phyloP scores from a whole-genome alignment of 2,888 invertebrate genomes.

The Gnatocerus cornutus region DNA sequence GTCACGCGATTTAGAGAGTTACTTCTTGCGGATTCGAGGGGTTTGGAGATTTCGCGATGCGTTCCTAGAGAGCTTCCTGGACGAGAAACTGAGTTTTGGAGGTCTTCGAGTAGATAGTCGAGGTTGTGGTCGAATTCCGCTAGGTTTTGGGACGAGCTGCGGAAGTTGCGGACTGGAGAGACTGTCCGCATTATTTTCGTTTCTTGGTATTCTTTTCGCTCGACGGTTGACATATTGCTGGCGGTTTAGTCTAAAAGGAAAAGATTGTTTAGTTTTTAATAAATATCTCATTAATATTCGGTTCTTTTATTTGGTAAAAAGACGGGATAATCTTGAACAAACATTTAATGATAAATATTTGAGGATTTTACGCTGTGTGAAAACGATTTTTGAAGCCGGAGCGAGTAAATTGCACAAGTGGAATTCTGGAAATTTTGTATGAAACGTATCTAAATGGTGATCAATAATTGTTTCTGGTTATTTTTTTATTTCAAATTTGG shows the following conservation, averaged over 20 bases:
- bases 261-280: no score
- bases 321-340: no score
- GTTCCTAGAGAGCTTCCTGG: conserved; percentile 67
- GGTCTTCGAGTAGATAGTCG: conserved; percentile 69
- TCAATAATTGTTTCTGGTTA: no score
- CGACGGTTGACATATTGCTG: conserved; percentile 67
- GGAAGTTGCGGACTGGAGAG: conserved; percentile 64
- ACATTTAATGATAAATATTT: no score
- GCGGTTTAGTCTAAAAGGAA: conserved; percentile 33
- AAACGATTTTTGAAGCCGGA: no score
- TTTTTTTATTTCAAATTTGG: no score
- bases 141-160: conserved; percentile 66
- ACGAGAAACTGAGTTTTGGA: conserved; percentile 69
- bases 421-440: no score
- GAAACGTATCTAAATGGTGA: no score
- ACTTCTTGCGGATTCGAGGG: conserved; percentile 57
- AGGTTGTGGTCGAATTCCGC: conserved; percentile 69
- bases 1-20: conserved; percentile 66
- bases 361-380: no score
- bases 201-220: conserved; percentile 70
- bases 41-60: conserved; percentile 59
- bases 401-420: no score
- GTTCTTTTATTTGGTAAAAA: no score
- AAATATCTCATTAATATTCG: no score
- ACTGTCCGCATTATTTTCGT: conserved; percentile 66